phyloP scores from a whole-genome alignment of 2,113 vertebrate species.

The Thinocorus orbignyianus region DNA sequence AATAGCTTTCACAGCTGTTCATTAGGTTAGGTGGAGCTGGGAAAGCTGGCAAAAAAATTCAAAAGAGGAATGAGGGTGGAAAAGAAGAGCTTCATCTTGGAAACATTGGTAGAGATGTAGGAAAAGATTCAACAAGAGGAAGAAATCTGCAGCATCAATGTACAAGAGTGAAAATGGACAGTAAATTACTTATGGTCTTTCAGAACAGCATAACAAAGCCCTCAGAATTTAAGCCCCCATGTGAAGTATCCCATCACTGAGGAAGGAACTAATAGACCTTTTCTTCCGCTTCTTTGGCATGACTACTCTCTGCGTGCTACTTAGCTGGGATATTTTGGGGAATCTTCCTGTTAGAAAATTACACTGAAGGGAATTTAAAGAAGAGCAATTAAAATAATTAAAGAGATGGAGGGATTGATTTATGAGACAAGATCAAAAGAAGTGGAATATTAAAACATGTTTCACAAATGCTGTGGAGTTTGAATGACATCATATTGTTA shows the following conservation, averaged over 20 bases:
- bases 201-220: not conserved
- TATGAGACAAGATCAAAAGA: constrained; percentile 62
- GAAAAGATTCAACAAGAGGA: not conserved
- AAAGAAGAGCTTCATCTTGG: not conserved
- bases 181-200: not conserved
- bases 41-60: not conserved
- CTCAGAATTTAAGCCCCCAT: not conserved
- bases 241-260: not conserved
- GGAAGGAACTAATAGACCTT: not conserved
- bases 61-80: not conserved
- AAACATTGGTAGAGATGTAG: not conserved
- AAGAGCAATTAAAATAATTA: constrained; percentile 69
- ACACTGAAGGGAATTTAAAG: constrained; percentile 33
- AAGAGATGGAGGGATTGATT: constrained; percentile 50
- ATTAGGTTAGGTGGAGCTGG: not conserved
- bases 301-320: not conserved
- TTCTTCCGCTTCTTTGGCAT: constrained; percentile 6
- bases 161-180: not conserved
- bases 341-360: constrained; percentile 57
- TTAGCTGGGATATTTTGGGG: constrained; percentile 50
- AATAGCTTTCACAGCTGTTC: not conserved
- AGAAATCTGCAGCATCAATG: not conserved
- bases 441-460: constrained; percentile 50
- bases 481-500: constrained; percentile 37
- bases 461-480: constrained; percentile 41